Percentiles rank a stretch among this genome's conserved stretches.
These are phyloP conservation scores for Ctena decussata DNA, from an alignment of 2,888 invertebrate genomes.

Conservation along the genomic window DNA sequence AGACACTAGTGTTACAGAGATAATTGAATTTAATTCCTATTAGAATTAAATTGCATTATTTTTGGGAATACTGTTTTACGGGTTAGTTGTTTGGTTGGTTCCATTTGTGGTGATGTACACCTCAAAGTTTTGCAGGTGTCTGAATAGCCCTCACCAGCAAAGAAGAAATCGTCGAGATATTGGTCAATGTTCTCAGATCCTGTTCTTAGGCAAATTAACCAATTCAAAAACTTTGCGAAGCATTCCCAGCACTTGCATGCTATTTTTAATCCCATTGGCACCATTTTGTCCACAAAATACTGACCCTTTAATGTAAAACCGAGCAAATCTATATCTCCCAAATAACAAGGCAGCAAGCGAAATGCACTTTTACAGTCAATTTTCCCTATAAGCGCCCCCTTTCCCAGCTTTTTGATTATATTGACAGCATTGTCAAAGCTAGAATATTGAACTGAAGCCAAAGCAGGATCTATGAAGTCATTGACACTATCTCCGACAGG, in stretches of 20 bases:
- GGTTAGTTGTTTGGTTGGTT: too few species aligned
- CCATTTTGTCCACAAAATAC: slow-evolving; percentile 24
- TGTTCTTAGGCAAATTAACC: slow-evolving; percentile 1
- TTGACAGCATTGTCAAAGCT: slow-evolving; percentile 33
- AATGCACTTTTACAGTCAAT: slow-evolving; percentile 37
- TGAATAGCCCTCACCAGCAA: background rate
- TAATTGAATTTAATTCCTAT: too few species aligned
- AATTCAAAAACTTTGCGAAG: slow-evolving; percentile 17
- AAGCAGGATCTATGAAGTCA: slow-evolving; percentile 23
- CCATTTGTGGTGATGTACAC: too few species aligned
- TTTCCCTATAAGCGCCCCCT: slow-evolving; percentile 19
- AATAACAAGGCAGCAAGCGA: slow-evolving; percentile 9
- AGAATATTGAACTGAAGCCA: slow-evolving; percentile 20
- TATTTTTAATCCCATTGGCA: slow-evolving; percentile 22
- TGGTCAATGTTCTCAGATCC: slow-evolving; percentile 18
- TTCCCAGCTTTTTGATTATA: slow-evolving; percentile 20
- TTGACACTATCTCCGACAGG: slow-evolving; percentile 29
- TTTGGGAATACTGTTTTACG: too few species aligned
- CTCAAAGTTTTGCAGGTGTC: slow-evolving; percentile 16
- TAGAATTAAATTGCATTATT: too few species aligned
- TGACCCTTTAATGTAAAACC: slow-evolving; percentile 19
- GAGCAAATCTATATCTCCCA: slow-evolving; percentile 24
- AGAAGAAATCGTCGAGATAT: slow-evolving; percentile 33
- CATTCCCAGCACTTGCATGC: slow-evolving; percentile 31
- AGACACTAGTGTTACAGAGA: too few species aligned